phyloP scores from a whole-genome alignment of 1,140 invertebrate genomes.

The Episyrphus balteatus region DNA sequence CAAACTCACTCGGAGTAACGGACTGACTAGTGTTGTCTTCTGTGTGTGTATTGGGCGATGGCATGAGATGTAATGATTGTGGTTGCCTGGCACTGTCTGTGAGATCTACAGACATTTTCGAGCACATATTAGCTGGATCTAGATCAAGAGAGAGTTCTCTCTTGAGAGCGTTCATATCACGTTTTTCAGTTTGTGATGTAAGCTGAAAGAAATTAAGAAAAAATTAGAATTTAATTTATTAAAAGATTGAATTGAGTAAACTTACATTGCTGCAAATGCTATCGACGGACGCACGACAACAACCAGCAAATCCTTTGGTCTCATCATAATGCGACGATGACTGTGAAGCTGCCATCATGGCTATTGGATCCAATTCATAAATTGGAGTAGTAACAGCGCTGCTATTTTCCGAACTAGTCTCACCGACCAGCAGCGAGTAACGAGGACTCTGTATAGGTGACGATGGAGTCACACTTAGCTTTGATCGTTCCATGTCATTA shows the following conservation, averaged over 20 bases:
- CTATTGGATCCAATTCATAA: constrained; percentile 32
- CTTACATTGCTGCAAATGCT: constrained; percentile 29
- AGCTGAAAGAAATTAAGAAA: constrained; percentile 11
- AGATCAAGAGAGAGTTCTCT: constrained; percentile 31
- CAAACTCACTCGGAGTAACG: constrained; percentile 35
- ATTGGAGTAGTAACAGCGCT: constrained; percentile 32
- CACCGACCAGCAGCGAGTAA: constrained; percentile 25
- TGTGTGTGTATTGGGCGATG: constrained; percentile 34
- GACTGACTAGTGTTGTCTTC: constrained; percentile 37
- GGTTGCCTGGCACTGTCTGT: constrained; percentile 15
- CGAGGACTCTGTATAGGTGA: constrained; percentile 30
- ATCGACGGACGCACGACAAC: constrained; percentile 26
- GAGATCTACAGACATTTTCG: constrained; percentile 12
- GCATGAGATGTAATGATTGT: constrained; percentile 8
- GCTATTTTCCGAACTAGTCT: constrained; percentile 31
- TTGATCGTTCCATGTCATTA: constrained; percentile 17
- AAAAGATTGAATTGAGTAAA: neutral
- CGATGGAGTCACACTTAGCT: constrained; percentile 28
- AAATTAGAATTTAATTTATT: neutral
- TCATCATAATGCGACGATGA: neutral
- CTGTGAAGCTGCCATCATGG: constrained; percentile 14
- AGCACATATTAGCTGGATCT: constrained; percentile 13
- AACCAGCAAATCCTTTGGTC: constrained; percentile 5
- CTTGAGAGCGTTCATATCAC: constrained; percentile 33
- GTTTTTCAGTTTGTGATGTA: constrained; percentile 19